Percentiles rank a stretch among this genome's conserved stretches.
Conservation (phyloP, 2,797 vertebrate genomes). For the Petrocephalus sullivani region DNA sequence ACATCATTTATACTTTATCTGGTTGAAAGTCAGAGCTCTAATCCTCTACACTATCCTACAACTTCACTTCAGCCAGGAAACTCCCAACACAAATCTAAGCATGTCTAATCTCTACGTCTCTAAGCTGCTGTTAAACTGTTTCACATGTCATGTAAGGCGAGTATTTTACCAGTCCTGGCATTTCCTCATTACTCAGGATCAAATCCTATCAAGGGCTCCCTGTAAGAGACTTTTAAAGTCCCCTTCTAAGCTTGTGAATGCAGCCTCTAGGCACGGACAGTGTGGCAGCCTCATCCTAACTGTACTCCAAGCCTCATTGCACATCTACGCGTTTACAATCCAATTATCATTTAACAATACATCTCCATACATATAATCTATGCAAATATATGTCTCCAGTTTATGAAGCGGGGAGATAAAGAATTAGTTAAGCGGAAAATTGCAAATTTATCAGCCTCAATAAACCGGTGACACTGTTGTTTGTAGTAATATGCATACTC, state of each 20-base stretch:
- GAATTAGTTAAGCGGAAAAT: neutral
- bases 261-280: neutral
- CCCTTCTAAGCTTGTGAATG: neutral
- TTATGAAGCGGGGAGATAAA: neutral
- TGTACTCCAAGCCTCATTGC: neutral
- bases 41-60: neutral
- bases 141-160: neutral
- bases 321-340: slow-evolving; percentile 2
- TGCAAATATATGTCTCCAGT: neutral
- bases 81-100: neutral
- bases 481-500: neutral
- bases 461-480: neutral
- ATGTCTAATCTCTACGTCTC: neutral
- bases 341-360: slow-evolving; percentile 18
- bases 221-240: slow-evolving; percentile 3
- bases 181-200: neutral
- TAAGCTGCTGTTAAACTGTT: neutral
- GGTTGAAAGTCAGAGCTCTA: neutral
- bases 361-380: neutral
- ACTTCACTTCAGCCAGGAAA: neutral
- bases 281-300: neutral
- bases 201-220: neutral
- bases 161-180: neutral
- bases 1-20: neutral
- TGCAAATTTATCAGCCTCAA: neutral